Evolutionary conservation across 2,888 invertebrate genomes (phyloP), one percentile per base, ranked within the genome.

Genomic region (Sarcophaga variegata): DNA sequence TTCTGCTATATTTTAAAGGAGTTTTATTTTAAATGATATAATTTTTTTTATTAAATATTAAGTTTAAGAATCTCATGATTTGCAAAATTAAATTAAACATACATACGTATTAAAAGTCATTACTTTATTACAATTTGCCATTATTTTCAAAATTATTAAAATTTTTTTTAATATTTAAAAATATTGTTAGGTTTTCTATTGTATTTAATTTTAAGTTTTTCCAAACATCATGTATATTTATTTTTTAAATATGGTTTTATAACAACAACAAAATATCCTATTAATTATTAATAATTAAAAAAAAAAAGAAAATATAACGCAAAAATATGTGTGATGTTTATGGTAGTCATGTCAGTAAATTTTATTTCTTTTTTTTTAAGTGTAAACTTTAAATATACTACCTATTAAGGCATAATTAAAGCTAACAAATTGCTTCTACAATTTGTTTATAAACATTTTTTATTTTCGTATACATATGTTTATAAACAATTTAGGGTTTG

Each of bases 121-220:
- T 75, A 71, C 74, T 25, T 66, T 78, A 74, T 74, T 70, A 74
- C 45, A 27, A 82, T 82, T 84, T 87, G 87, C 87, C 87, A 87
- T 87, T 82, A 87, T 75, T 83, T 86, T 81, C 59, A 74, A 86
- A 81, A 86, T 14, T 1, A 54, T 20, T 14, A 12, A 49, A 49
- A 49, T 49, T 14, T 14, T 4, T 14, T 14, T 14, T 12, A 14
- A 49, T 49, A 49, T 74, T 75, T 54, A 70, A 84, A 66, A 75
- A 77, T 14, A 77, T 25, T 3, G 12, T 71, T 69, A 72, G 27
- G 59, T 20, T 80, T 81, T 81, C 59, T 67, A 63, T 37, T 37
- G 37, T 37, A 49, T 70, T 27, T 83, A 70, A 78, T n/a, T 60
- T 84, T 79, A 76, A 59, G 22, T 60, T 37, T 37, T 37, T 2